These are phyloP conservation scores for Lobophora halterata DNA, from an alignment of 2,888 invertebrate species.

Conservation along the genomic window DNA sequence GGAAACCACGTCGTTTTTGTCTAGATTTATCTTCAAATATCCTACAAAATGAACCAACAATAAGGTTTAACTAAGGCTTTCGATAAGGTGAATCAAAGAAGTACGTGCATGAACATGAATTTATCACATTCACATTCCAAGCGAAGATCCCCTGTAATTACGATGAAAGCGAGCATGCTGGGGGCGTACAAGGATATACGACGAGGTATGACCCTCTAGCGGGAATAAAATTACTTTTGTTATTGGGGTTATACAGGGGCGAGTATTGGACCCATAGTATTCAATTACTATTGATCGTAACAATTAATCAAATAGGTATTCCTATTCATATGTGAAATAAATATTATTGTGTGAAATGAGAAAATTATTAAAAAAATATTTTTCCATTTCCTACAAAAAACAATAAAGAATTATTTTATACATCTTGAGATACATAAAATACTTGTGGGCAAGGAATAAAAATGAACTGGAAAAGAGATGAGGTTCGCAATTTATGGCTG, in stretches of 20 bases:
- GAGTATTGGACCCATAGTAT: slow-evolving; percentile 20
- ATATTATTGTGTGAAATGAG: too few species aligned
- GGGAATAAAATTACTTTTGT: slow-evolving; percentile 29
- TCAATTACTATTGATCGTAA: slow-evolving; percentile 10
- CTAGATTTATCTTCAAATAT: slow-evolving; percentile 18
- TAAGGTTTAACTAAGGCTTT: slow-evolving; percentile 11
- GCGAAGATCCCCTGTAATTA: slow-evolving; percentile 27
- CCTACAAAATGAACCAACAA: slow-evolving; percentile 3
- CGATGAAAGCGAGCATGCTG: slow-evolving; percentile 20
- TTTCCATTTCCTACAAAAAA: too few species aligned
- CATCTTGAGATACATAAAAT: too few species aligned
- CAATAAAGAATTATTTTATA: too few species aligned
- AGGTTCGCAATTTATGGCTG: too few species aligned
- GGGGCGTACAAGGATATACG: slow-evolving; percentile 32
- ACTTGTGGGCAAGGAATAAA: too few species aligned
- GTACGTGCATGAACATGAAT: slow-evolving; percentile 9
- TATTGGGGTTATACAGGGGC: slow-evolving; percentile 19
- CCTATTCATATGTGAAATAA: too few species aligned
- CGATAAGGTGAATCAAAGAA: slow-evolving; percentile 11
- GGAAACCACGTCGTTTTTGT: slow-evolving; percentile 28
- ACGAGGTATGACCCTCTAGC: slow-evolving; percentile 29
- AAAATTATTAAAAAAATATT: too few species aligned
- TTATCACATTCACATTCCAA: slow-evolving; percentile 23
- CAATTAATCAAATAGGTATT: slow-evolving; percentile 10
- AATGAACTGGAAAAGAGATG: too few species aligned